phyloP scores from a whole-genome alignment of 2,113 vertebrate genomes.

The Irena cyanogastra region DNA sequence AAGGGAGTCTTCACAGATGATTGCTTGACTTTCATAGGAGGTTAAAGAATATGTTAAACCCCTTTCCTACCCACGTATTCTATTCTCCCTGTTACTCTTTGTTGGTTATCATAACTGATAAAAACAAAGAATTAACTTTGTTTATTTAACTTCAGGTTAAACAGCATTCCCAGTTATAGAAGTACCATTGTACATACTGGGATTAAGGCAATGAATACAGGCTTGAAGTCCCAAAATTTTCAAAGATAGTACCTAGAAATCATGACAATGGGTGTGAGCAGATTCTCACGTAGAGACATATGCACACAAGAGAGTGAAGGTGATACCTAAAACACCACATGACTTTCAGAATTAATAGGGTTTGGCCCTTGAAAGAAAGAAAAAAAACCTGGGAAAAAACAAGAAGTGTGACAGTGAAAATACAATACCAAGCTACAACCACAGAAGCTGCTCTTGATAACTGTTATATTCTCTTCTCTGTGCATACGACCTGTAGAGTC shows the following conservation, averaged over 20 bases:
- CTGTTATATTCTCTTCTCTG: neutral
- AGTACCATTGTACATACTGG: neutral
- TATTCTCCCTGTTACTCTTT: neutral
- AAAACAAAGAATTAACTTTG: neutral
- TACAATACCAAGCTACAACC: neutral
- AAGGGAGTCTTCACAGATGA: neutral
- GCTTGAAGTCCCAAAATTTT: neutral
- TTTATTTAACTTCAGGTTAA: neutral
- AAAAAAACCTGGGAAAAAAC: too few relatives aligned
- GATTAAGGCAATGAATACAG: neutral
- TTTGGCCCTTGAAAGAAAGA: neutral
- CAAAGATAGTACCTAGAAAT: neutral
- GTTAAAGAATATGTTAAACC: neutral
- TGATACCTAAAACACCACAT: neutral
- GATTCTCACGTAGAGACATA: neutral
- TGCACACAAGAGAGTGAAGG: neutral
- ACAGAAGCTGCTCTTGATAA: neutral
- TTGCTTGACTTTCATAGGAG: neutral
- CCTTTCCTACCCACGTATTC: neutral
- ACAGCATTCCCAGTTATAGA: neutral
- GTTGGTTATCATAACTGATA: rapidly evolving
- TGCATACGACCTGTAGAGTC: neutral
- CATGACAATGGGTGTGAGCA: neutral
- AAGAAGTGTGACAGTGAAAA: neutral
- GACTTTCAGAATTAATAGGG: neutral